Base-by-base conservation (phyloP, 2,113 vertebrate genomes). In the Danionella cerebrum region DNA sequence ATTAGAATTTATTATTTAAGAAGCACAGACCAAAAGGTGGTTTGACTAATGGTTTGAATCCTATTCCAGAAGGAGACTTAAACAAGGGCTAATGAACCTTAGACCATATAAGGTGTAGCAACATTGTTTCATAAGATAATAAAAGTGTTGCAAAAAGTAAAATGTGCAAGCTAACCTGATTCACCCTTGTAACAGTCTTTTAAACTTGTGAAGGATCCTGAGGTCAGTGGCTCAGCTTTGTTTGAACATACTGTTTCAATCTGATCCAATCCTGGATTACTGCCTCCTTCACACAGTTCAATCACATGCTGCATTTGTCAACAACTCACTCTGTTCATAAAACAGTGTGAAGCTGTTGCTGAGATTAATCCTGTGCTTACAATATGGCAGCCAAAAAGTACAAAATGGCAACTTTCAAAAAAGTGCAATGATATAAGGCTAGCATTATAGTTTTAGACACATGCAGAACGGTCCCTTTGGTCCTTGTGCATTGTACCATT, bases 241-340 rank as follows among this genome's bases (percentile, higher is more conserved):
- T 65, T 71, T 70, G 41, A 18, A 38, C 41, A 21, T 13, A 39
- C 18, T 39, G 50, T 68, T 48, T 41, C 65, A 71, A 76, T 68
- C 65, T 64, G 38, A 67, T 50, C 13, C 70, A 64, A 68, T 67
- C 57, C 47, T 14, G 65, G 48, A 73, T 62, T 45, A 67, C 16
- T 6, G 22, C 29, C 22, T 66, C 41, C 39, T 36, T 33, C 14
- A 54, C 44, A 29, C 27, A 71, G 47, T 58, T 70, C 59, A 27
- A 70, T 55, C 55, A 70, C 67, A 78, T 21, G 14, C 2, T 6
- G 24, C 48, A 41, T 72, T 48, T 19, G 62, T 55, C 22, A 74
- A 69, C 62, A 60, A 63, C 39, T 29, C 7, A 5, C 1, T 21
- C 19, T 35, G 42, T 47, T 63, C 41, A 33, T 45, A 63, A 63